Percentiles rank a stretch among this genome's conserved stretches.
phyloP scores from a whole-genome alignment of 2,888 invertebrate species.

The Volucella bombylans region DNA sequence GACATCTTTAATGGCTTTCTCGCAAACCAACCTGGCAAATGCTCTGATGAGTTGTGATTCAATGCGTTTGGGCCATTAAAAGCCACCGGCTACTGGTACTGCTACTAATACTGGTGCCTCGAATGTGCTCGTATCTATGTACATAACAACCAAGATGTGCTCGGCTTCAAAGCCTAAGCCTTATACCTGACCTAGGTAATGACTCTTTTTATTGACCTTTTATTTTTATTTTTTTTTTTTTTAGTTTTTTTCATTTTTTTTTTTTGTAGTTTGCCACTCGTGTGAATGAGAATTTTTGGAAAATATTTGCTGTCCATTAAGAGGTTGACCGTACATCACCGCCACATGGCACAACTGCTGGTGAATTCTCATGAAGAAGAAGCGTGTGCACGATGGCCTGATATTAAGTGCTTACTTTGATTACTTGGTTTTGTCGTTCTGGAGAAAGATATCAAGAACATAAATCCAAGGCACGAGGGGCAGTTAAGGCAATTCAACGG shows the following conservation, averaged over 20 bases:
- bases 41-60: constrained; percentile 43
- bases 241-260: neutral
- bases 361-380: constrained; percentile 38
- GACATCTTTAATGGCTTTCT: constrained; percentile 47
- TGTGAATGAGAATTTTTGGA: constrained; percentile 44
- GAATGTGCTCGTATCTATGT: neutral
- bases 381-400: constrained; percentile 19
- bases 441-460: constrained; percentile 34
- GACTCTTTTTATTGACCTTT: constrained; percentile 65
- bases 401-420: constrained; percentile 56
- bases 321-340: neutral
- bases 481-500: neutral
- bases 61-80: constrained; percentile 57
- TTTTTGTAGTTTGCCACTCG: neutral
- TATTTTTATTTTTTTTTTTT: constrained; percentile 37
- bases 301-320: constrained; percentile 66
- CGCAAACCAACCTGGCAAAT: constrained; percentile 7
- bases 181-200: constrained; percentile 69
- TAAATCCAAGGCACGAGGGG: constrained; percentile 43
- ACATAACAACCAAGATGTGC: constrained; percentile 13
- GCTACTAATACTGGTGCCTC: too few relatives aligned
- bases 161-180: constrained; percentile 9
- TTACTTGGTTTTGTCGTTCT: constrained; percentile 41
- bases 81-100: neutral
- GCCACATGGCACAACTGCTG: neutral